These are phyloP conservation scores for Gymnocephalus cernua DNA, from an alignment of 2,113 vertebrate species.

Conservation along the genomic window DNA sequence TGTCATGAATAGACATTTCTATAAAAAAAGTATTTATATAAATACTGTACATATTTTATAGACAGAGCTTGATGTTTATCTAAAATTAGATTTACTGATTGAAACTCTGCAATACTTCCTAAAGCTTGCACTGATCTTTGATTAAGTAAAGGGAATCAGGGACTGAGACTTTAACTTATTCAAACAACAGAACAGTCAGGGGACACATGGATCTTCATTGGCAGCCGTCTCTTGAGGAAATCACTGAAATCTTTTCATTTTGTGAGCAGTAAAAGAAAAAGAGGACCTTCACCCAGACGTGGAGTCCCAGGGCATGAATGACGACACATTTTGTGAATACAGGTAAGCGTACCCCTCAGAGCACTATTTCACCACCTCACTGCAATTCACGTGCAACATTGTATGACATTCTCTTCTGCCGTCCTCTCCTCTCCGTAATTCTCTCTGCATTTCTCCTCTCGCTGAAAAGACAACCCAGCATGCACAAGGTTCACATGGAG, in stretches of 20 bases:
- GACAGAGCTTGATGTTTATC: not conserved
- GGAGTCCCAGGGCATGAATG: constrained; percentile 95
- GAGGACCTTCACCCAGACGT: constrained; percentile 96
- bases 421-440: constrained; percentile 49
- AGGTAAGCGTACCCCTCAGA: constrained; percentile 85
- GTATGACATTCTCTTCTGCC: constrained; percentile 27
- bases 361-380: constrained; percentile 36
- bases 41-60: not conserved
- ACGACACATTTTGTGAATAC: constrained; percentile 98
- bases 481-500: constrained; percentile 68
- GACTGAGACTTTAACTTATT: constrained; percentile 18
- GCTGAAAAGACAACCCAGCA: constrained; percentile 76
- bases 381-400: constrained; percentile 36
- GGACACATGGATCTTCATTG: constrained; percentile 30
- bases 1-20: not conserved
- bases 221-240: constrained; percentile 47
- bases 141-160: constrained; percentile 30
- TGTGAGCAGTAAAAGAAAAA: constrained; percentile 94
- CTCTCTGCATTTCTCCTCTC: constrained; percentile 64
- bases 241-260: constrained; percentile 61
- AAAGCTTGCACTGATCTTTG: constrained; percentile 19
- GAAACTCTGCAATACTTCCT: not conserved
- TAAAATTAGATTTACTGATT: not conserved
- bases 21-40: not conserved
- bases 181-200: constrained; percentile 25